Evolutionary conservation across 2,888 invertebrate species (phyloP).

Genomic region (Lysandra coridon): DNA sequence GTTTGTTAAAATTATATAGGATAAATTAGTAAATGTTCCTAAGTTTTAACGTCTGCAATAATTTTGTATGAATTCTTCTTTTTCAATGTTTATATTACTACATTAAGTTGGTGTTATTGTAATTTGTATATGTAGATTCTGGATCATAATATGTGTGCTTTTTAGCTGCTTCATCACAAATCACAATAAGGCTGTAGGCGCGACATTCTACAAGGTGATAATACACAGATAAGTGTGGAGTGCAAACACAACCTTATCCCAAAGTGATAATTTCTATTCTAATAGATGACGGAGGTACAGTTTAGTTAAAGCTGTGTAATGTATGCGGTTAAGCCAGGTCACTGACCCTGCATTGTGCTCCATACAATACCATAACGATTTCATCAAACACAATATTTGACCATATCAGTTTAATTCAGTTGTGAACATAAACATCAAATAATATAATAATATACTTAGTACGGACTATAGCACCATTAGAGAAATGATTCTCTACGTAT

Average conservation of each 20-base stretch:
- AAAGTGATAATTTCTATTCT: constrained; percentile 18
- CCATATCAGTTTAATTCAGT: neutral
- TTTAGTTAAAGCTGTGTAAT: constrained; percentile 32
- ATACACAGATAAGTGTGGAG: neutral
- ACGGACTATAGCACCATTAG: too few species aligned
- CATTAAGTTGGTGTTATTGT: too few species aligned
- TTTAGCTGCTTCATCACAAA: too few species aligned
- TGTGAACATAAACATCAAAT: neutral
- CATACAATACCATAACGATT: constrained; percentile 50
- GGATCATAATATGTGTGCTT: too few species aligned
- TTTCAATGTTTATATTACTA: too few species aligned
- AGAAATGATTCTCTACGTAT: too few species aligned
- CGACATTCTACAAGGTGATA: neutral
- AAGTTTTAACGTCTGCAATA: too few species aligned
- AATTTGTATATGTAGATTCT: too few species aligned
- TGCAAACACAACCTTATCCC: constrained; percentile 5
- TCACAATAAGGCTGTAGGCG: neutral
- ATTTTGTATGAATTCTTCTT: too few species aligned
- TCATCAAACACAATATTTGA: constrained; percentile 5
- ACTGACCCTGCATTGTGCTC: constrained; percentile 55
- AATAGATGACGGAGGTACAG: constrained; percentile 2
- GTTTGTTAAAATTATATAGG: too few species aligned
- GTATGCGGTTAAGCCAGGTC: constrained; percentile 48
- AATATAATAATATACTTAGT: neutral
- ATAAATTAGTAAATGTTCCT: too few species aligned